Conservation (phyloP, 30 jellyfish, hydroid and myxozoan species). For the Hydra vulgaris region DNA sequence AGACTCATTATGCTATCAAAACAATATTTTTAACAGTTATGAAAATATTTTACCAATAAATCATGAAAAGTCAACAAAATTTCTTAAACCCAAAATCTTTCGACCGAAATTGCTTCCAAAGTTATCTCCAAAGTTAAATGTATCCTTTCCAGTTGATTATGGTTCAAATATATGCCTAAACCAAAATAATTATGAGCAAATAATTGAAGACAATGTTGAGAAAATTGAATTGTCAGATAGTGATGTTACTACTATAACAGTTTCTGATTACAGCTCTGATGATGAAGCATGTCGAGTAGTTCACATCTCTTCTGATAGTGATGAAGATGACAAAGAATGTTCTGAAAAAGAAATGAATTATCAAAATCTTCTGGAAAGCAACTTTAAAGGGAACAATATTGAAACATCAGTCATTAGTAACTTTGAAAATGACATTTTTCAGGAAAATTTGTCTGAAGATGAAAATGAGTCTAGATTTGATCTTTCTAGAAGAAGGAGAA, state of each 20-base stretch:
- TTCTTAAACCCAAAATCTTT: not conserved
- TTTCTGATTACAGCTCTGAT: not conserved
- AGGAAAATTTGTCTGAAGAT: not conserved
- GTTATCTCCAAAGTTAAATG: not conserved
- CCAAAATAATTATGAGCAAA: not conserved
- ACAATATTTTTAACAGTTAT: not conserved
- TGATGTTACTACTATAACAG: not conserved
- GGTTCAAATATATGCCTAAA: not conserved
- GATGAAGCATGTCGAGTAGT: not conserved
- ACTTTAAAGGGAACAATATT: not conserved
- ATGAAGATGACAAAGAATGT: not conserved
- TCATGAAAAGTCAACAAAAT: not conserved
- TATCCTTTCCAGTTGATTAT: not conserved
- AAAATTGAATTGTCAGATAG: not conserved
- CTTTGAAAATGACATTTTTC: not conserved
- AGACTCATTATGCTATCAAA: not conserved
- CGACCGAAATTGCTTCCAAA: constrained; percentile 2
- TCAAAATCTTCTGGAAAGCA: not conserved
- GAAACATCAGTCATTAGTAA: not conserved
- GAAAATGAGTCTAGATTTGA: not conserved
- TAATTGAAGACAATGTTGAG: not conserved
- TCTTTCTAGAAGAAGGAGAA: not conserved
- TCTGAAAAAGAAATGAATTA: not conserved
- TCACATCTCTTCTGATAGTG: constrained; percentile 5
- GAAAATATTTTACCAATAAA: not conserved